Conservation (phyloP, 1,140 invertebrate species). For the Lasaia peninsularis region DNA sequence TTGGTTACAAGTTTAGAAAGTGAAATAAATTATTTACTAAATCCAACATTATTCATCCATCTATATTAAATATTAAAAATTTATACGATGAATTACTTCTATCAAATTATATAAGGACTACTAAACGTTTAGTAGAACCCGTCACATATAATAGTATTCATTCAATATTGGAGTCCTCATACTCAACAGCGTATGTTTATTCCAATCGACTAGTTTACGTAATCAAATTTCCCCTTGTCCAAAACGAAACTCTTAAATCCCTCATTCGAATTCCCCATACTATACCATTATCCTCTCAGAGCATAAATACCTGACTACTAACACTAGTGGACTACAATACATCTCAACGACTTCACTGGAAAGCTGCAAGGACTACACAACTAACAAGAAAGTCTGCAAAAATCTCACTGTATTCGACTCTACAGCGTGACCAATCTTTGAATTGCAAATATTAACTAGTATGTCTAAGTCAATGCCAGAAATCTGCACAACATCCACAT, state of each 20-base stretch:
- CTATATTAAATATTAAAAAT: constrained; percentile 37
- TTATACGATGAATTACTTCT: constrained; percentile 18
- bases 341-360: constrained; percentile 28
- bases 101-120: constrained; percentile 26
- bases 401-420: constrained; percentile 25
- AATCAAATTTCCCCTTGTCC: constrained; percentile 31
- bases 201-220: constrained; percentile 32
- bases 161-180: constrained; percentile 30
- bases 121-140: constrained; percentile 22
- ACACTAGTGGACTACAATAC: constrained; percentile 27
- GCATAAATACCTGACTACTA: constrained; percentile 33
- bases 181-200: constrained; percentile 29
- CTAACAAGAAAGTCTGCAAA: constrained; percentile 26
- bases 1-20: constrained; percentile 29
- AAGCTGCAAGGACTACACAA: constrained; percentile 26
- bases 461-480: constrained; percentile 17
- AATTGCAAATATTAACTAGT: constrained; percentile 24
- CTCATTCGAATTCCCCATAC: constrained; percentile 29
- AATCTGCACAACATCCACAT: constrained; percentile 27
- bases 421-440: constrained; percentile 27
- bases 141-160: constrained; percentile 27
- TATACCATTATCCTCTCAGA: constrained; percentile 13
- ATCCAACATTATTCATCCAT: constrained; percentile 38
- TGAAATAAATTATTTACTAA: constrained; percentile 39
- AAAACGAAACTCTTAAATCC: constrained; percentile 24